Percentiles rank a stretch among this genome's conserved stretches.
Evolutionary conservation across 2,888 invertebrate genomes (phyloP).

Genomic region (Cenopis cana): DNA sequence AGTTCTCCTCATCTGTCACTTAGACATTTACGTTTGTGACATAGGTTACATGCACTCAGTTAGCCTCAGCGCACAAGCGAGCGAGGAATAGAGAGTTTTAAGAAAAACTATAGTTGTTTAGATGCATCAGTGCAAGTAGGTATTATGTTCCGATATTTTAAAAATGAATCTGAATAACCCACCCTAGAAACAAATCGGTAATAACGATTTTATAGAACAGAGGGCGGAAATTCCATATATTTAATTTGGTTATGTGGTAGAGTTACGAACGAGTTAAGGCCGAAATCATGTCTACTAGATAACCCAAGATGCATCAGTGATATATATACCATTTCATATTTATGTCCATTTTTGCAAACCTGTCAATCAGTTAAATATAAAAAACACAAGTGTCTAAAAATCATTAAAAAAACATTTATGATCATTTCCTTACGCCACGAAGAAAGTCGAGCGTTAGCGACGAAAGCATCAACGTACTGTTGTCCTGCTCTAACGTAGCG

Average conservation of each 20-base stretch:
- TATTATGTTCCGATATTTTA: background rate
- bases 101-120: background rate
- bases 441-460: constrained; percentile 32
- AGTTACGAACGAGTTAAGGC: background rate
- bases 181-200: too few species aligned
- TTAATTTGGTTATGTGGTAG: background rate
- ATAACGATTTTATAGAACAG: too few species aligned
- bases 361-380: constrained; percentile 20
- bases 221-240: too few species aligned
- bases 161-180: too few species aligned
- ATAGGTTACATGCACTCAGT: background rate
- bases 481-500: constrained; percentile 61
- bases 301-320: background rate
- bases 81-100: background rate
- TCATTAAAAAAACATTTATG: constrained; percentile 66
- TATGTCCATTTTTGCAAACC: background rate
- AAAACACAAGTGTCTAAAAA: constrained; percentile 74
- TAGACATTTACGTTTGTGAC: too few species aligned
- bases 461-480: constrained; percentile 68
- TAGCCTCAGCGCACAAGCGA: too few species aligned
- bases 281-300: background rate
- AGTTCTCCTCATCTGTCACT: too few species aligned
- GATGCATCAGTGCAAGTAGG: background rate
- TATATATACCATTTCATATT: background rate
- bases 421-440: constrained; percentile 50